Evolutionary conservation across 1,140 invertebrate genomes (phyloP), one percentile per base, ranked within the genome.

Genomic region (Zaprionus kolodkinae): DNA sequence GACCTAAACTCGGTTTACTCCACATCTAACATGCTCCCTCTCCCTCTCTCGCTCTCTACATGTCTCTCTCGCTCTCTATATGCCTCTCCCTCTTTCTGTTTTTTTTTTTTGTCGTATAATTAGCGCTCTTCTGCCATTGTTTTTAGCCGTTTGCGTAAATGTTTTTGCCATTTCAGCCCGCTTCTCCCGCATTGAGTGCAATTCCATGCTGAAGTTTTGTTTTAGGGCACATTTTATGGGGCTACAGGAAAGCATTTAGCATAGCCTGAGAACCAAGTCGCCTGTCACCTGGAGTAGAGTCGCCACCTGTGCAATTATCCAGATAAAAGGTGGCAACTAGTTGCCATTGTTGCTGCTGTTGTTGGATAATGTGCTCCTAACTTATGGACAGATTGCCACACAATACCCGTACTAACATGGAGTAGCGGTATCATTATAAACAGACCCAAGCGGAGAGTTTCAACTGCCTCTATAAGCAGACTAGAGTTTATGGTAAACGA

Each of bases 321-420:
- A 57, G 74, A 68, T 84, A 89, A 88, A 84, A 88, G 84, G 85
- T 88, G 81, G 66, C 80, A 72, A 78, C 36, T 57, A 61, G 6
- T 36, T 61, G 64, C 57, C 30, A 66, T 67, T 71, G 64, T 76
- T 66, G 52, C 50, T 45, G 65, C 36, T 67, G 33, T 71, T 72
- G 72, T 79, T 76, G 77, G 36, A 72, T 76, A 76, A 76, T 76
- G 62, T 79, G 66, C 78, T 56, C 62, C 45, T 66, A 72, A 88
- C 52, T 89, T 88, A 89, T 89, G 84, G 85, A 84, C 80, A 84
- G 77, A 87, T 87, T 87, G 80, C 85, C 67, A 78, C 84, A 87
- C 63, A 66, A 50, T 25, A 50, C 17, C 17, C 45, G 45, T 76
- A 57, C 74, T 77, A 35, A 30, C 27, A 30, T 7, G 67, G 72